These are phyloP conservation scores for Platalea minor DNA, from an alignment of 2,797 vertebrate genomes.

Conservation along the genomic window DNA sequence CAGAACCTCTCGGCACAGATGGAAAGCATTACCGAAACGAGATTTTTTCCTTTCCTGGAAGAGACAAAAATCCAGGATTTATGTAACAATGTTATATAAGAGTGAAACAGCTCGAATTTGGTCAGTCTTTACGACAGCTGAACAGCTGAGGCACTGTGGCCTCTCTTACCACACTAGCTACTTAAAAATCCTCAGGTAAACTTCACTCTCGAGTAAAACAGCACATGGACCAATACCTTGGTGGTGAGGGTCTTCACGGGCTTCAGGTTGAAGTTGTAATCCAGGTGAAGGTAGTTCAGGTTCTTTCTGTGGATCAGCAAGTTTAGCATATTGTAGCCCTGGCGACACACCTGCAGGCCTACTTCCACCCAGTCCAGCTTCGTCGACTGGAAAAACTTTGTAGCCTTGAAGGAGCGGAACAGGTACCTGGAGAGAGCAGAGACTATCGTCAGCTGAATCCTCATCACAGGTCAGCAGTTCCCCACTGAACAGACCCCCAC, in stretches of 20 bases:
- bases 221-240: slow-evolving; percentile 78
- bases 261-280: slow-evolving; percentile 99
- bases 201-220: not conserved
- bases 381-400: slow-evolving; percentile 99
- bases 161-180: not conserved
- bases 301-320: slow-evolving; percentile 98
- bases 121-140: not conserved
- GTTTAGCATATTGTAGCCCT: slow-evolving; percentile 99
- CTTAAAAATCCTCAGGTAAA: not conserved
- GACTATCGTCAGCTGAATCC: not conserved
- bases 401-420: slow-evolving; percentile 98
- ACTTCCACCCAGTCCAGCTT: slow-evolving; percentile 99
- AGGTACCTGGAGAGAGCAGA: slow-evolving; percentile 82
- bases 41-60: slow-evolving; percentile 96
- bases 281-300: slow-evolving; percentile 96
- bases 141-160: not conserved
- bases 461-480: not conserved
- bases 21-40: slow-evolving; percentile 97
- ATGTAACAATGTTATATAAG: not conserved
- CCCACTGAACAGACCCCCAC: not conserved
- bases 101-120: not conserved
- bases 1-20: slow-evolving; percentile 95
- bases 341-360: slow-evolving; percentile 95
- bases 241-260: slow-evolving; percentile 99
- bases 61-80: not conserved